These are phyloP conservation scores for Taxidea taxus DNA, from an alignment of 2,113 vertebrate species.

Conservation along the genomic window DNA sequence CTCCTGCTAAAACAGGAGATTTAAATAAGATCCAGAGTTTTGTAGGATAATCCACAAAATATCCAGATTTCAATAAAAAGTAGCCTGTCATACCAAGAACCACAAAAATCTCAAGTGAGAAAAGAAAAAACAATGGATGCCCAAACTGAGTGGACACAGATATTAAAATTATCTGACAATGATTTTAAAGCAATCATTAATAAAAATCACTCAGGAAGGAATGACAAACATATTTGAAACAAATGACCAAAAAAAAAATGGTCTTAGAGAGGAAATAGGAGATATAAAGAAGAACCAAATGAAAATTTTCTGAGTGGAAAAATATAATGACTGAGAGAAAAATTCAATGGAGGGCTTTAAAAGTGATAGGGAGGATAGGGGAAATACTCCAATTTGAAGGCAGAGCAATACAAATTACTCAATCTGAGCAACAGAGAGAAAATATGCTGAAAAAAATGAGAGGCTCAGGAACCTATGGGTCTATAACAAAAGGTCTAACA, in stretches of 20 bases:
- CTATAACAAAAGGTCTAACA: background rate
- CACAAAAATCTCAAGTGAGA: slow-evolving; percentile 12
- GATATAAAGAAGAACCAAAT: slow-evolving; percentile 10
- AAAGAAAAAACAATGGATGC: background rate
- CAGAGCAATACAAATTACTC: background rate
- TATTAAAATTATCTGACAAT: background rate
- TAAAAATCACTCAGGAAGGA: slow-evolving; percentile 4
- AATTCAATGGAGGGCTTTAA: background rate
- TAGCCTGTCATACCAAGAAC: background rate
- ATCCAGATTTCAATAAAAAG: slow-evolving; percentile 19
- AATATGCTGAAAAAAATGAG: background rate
- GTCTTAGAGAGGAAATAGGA: slow-evolving; percentile 19
- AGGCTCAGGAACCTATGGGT: background rate
- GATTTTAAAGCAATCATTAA: background rate
- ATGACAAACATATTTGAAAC: slow-evolving; percentile 9
- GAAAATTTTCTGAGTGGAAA: background rate
- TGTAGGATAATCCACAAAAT: background rate
- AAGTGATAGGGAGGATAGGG: background rate
- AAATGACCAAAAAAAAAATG: background rate
- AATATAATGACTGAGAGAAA: background rate
- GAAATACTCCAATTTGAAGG: slow-evolving; percentile 24
- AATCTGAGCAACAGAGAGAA: background rate
- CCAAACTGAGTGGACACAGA: background rate
- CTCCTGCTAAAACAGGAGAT: background rate
- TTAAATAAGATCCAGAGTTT: background rate